Percentiles rank a stretch among this genome's conserved stretches.
phyloP scores from a whole-genome alignment of 2,888 invertebrate species.

The Phyllotreta cruciferae region DNA sequence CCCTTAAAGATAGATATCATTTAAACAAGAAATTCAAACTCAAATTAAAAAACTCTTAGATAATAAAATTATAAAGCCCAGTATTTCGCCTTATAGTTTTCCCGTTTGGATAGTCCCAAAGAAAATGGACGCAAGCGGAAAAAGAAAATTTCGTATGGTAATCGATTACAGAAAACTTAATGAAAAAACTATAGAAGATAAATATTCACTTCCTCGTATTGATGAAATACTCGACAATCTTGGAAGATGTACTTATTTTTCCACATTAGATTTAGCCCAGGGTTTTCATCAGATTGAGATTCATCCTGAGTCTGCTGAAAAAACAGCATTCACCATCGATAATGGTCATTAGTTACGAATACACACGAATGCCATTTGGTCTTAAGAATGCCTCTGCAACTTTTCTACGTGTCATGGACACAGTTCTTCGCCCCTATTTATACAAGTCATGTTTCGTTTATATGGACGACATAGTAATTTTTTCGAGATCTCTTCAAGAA shows the following conservation, averaged over 20 bases:
- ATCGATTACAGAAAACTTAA: conserved; percentile 7
- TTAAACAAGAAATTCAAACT: conserved; percentile 14
- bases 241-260: conserved; percentile 20
- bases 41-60: conserved; percentile 25
- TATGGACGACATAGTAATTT: conserved; percentile 11
- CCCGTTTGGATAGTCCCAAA: conserved; percentile 13
- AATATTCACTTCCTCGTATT: conserved; percentile 13
- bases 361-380: conserved; percentile 31
- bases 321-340: conserved; percentile 22
- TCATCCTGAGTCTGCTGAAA: too few species aligned
- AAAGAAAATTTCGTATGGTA: conserved; percentile 13
- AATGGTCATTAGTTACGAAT: conserved; percentile 32
- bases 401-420: conserved; percentile 34
- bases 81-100: conserved; percentile 25
- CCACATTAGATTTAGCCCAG: not conserved
- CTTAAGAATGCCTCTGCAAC: conserved; percentile 35
- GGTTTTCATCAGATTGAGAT: conserved; percentile 29
- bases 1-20: conserved; percentile 6
- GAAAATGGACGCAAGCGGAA: conserved; percentile 27
- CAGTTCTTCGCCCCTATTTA: conserved; percentile 25
- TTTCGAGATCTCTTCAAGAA: not conserved
- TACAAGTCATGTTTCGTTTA: conserved; percentile 45
- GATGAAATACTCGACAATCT: conserved; percentile 22
- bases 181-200: conserved; percentile 11
- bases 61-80: conserved; percentile 25